Evolutionary conservation across 2,797 vertebrate genomes (phyloP).

Genomic region (Sebastiscus tertius): DNA sequence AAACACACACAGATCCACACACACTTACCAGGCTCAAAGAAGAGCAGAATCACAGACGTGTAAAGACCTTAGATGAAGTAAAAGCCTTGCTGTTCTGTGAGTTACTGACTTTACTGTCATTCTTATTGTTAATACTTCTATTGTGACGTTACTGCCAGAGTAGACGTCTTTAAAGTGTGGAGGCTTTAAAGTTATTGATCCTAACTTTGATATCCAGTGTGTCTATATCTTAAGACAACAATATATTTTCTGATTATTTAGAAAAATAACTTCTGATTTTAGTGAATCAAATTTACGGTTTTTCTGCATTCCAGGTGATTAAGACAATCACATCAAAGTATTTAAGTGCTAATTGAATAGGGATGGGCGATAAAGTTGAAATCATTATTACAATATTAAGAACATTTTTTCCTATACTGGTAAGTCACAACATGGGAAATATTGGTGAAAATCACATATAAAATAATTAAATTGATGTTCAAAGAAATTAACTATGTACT

Average conservation of each 20-base stretch:
- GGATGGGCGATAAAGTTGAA: background rate
- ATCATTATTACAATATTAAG: background rate
- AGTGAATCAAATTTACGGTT: background rate
- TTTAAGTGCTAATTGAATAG: background rate
- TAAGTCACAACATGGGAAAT: background rate
- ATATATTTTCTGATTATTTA: background rate
- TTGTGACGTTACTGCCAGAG: background rate
- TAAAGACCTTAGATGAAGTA: background rate
- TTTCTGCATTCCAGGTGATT: background rate
- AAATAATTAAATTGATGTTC: background rate
- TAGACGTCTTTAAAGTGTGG: background rate
- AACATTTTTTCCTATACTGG: background rate
- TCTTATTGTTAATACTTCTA: background rate
- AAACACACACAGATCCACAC: slow-evolving; percentile 40
- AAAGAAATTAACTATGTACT: background rate
- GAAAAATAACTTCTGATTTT: background rate
- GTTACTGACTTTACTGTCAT: background rate
- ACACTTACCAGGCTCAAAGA: slow-evolving; percentile 70
- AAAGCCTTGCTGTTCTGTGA: background rate
- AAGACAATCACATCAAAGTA: background rate
- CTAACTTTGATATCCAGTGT: background rate
- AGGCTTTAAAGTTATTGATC: background rate
- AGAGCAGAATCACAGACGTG: slow-evolving; percentile 34
- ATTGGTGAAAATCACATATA: background rate
- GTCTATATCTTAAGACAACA: background rate